phyloP scores from a whole-genome alignment of 2,797 vertebrate genomes.

The Cuculus canorus region DNA sequence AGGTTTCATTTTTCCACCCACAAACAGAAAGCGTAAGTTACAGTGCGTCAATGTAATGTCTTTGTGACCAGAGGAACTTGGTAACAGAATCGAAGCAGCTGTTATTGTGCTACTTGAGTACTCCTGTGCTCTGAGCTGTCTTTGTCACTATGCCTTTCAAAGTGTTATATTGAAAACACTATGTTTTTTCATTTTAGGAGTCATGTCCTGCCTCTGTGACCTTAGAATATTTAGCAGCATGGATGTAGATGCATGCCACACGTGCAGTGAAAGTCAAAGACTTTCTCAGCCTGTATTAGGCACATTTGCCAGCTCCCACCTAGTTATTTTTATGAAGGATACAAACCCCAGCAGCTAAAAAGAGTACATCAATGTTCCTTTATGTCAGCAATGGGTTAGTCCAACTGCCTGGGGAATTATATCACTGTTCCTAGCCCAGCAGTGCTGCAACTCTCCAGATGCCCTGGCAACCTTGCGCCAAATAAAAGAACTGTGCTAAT shows the following conservation, averaged over 20 bases:
- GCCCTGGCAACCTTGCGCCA: neutral
- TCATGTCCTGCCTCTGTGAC: neutral
- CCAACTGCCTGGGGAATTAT: neutral
- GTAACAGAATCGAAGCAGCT: neutral
- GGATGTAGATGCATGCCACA: neutral
- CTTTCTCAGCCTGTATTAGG: neutral
- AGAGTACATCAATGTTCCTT: neutral
- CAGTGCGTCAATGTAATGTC: neutral
- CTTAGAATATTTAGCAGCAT: neutral
- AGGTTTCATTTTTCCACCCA: neutral
- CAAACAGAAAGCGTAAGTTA: neutral
- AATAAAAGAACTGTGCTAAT: neutral
- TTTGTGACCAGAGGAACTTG: neutral
- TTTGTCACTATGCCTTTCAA: neutral
- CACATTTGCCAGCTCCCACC: neutral
- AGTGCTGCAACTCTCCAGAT: neutral
- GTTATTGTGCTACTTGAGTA: neutral
- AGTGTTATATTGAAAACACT: neutral
- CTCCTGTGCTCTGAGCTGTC: neutral
- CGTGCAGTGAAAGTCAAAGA: neutral
- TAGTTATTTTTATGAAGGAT: neutral
- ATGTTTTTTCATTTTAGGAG: neutral
- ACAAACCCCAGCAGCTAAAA: neutral
- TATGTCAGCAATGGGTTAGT: neutral
- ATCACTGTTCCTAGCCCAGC: neutral